Base-by-base conservation (phyloP, 2,797 vertebrate genomes). In the Paguma larvata region DNA sequence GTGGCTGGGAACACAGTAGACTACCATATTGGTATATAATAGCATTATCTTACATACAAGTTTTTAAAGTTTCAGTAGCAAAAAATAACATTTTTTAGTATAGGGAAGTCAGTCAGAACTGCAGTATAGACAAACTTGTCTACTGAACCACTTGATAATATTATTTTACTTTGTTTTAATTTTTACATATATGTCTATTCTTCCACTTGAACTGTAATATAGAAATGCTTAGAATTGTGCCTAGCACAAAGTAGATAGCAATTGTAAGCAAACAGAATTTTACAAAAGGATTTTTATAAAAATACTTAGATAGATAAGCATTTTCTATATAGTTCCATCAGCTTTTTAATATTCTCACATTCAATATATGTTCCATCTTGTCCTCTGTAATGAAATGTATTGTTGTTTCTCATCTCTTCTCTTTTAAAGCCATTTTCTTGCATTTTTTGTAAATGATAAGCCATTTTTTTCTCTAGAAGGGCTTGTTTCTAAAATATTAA, bases 391-490 rank as follows among this genome's bases (percentile, higher is more conserved):
- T 97, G 97, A 46, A 15, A 48, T 38, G n/a, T 5, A 53, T 53
- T 53, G 78, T 25, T 94, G 96, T 96, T 97, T n/a, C 13, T 94
- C 0, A 2, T 38, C 13, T 97, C 95, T 85, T 97, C 95, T 90
- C 79, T 97, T 95, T 85, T 97, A 59, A 88, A 70, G 80, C 82
- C 44, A 77, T 67, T 91, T 15, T 97, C 96, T 82, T 98, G 97
- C 86, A 98, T 94, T 92, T 97, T 98, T 93, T 93, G 96, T 97
- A 98, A 95, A 91, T 98, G 98, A 91, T 97, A 94, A 25, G 97
- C 97, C 98, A 98, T 98, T 96, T 98, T 98, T 96, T 97, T 98
- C 96, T 98, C 98, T 79, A 98, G 77, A 63, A 98, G 56, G 34
- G 82, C 93, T 97, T 98, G 98, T 97, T 98, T 98, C 98, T 98